phyloP scores from a whole-genome alignment of 1,140 invertebrate genomes.

The Papilio glaucus region DNA sequence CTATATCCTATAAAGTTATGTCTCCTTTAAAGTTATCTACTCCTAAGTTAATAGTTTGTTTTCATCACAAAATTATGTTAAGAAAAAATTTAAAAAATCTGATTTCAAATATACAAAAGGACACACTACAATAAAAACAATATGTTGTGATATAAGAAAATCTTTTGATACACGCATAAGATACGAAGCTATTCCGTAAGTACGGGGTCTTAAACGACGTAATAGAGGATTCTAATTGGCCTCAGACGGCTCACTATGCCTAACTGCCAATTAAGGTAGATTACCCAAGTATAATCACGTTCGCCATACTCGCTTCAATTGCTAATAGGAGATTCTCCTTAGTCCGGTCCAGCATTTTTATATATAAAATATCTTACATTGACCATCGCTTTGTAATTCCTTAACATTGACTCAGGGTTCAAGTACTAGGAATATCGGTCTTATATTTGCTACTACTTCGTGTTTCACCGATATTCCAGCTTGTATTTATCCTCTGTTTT shows the following conservation, averaged over 20 bases:
- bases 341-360: background rate
- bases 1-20: no score
- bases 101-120: background rate
- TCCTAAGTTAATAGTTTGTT: background rate
- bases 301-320: constrained; percentile 14
- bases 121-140: constrained; percentile 3
- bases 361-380: background rate
- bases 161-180: constrained; percentile 28
- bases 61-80: background rate
- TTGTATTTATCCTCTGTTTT: no score
- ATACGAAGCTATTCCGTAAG: constrained; percentile 26
- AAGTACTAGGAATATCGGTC: background rate
- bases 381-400: background rate
- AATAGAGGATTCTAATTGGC: constrained; percentile 38
- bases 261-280: constrained; percentile 38
- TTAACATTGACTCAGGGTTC: background rate
- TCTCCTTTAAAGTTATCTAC: no score
- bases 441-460: background rate
- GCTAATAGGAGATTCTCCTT: constrained; percentile 22
- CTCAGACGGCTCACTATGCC: constrained; percentile 35
- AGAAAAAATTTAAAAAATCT: background rate
- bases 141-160: constrained; percentile 26
- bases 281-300: constrained; percentile 38
- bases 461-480: no score
- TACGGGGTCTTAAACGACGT: constrained; percentile 32